A percentile compares a stretch with the other conserved stretches of the same genome.
phyloP scores from a whole-genome alignment of 2,113 vertebrate species.

The Pycnonotus jocosus region DNA sequence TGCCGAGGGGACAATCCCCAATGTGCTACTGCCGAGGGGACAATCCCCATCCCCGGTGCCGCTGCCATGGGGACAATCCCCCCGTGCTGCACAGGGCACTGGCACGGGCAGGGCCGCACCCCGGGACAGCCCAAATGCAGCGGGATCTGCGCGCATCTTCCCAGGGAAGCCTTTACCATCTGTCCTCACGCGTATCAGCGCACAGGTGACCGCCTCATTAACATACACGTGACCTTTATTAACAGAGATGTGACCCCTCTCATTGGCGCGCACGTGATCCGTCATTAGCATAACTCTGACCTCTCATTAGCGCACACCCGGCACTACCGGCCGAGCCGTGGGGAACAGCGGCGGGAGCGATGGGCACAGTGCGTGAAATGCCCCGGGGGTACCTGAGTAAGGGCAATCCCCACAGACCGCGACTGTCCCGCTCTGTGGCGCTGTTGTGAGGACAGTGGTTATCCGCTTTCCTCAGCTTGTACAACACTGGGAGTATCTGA shows the following conservation, averaged over 20 bases:
- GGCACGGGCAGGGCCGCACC: neutral
- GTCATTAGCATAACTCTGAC: neutral
- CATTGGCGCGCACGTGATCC: neutral
- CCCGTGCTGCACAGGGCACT: neutral
- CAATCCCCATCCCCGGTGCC: neutral
- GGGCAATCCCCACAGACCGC: fast-evolving
- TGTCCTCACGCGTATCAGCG: fast-evolving
- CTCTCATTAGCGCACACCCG: fast-evolving
- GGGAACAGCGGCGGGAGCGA: neutral
- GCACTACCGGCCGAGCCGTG: fast-evolving
- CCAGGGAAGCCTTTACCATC: fast-evolving
- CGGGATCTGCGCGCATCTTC: fast-evolving
- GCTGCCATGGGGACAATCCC: neutral
- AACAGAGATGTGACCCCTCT: fast-evolving
- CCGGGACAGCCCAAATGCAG: fast-evolving
- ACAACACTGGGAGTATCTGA: fast-evolving
- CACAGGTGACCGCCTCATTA: neutral
- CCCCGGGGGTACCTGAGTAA: fast-evolving
- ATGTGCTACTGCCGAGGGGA: neutral
- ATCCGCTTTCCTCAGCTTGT: fast-evolving
- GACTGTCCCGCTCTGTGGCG: fast-evolving
- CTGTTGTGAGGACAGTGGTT: fast-evolving
- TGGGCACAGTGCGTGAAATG: fast-evolving
- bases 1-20: no score
- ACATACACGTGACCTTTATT: neutral